Base-by-base conservation (phyloP, 2,888 invertebrate genomes). In the Nomada goodeniana region DNA sequence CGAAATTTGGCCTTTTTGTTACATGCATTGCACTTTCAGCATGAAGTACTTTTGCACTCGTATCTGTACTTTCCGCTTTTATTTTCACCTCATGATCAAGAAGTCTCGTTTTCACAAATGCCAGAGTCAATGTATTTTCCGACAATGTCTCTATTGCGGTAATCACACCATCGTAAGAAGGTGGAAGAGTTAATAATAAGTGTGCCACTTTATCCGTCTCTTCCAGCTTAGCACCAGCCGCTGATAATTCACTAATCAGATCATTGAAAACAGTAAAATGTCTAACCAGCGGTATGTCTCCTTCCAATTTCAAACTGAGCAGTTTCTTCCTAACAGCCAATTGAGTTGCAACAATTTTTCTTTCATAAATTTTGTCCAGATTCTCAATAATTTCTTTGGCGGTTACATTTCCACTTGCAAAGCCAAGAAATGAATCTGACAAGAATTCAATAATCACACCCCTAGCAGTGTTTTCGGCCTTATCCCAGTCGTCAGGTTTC, bases 71-170 rank as follows among this genome's bases (percentile, higher is more conserved):
- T 23, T 63, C 23, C 0, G 11, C 10, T 36, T 44, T 44, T 23
- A 63, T 10, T 44, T 63, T 63, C 4, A 47, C 15, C 15, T 63
- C 63, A n/a, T 73, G 65, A n/a, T 65, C 65, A 15, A 52, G 53
- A 36, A 44, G 63, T 13, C 42, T 71, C 1, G 23, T 36, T 29
- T 63, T 44, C 13, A 72, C 23, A 72, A 53, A 63, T 2, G 42
- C 63, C 4, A 53, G 4, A 36, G 26, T 63, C 23, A 63, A 53
- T 1, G 9, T 53, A 15, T 67, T 42, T 20, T 67, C 67, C 0
- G 67, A 20, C 18, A 55, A 36, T 20, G 67, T 67, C n/a, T 67
- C 53, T 11, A 67, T 67, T 20, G 61, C 44, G 11, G 61, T 61
- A 3, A 61, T 61, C 4, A 61, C 20, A 13, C 44, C 44, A n/a